Conservation (phyloP, 2,113 vertebrate species). For the Chaetura pelagica region DNA sequence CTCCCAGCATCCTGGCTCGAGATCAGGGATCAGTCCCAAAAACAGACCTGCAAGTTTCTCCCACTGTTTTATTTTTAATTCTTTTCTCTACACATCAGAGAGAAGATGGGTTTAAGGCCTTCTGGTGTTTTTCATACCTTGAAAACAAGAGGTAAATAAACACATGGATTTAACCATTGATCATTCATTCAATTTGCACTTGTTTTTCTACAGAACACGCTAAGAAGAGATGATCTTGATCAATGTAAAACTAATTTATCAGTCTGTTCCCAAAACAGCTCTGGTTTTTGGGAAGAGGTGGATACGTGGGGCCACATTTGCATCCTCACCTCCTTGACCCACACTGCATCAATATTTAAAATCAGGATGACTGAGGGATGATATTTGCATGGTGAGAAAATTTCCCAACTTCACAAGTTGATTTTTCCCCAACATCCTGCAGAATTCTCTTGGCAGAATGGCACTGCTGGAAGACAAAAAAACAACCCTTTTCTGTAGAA, state of each 20-base stretch:
- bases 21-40: rapidly evolving
- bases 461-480: neutral
- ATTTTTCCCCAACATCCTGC: conserved; percentile 21
- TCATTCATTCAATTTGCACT: neutral
- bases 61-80: rapidly evolving
- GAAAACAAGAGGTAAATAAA: neutral
- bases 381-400: neutral
- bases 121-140: neutral
- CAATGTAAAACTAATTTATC: neutral
- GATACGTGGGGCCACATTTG: neutral
- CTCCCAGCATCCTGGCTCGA: neutral
- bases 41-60: neutral
- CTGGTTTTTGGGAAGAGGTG: neutral
- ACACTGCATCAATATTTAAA: neutral
- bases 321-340: neutral
- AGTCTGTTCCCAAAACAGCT: neutral
- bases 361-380: rapidly evolving
- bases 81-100: neutral
- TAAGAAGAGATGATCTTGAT: neutral
- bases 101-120: neutral
- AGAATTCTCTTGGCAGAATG: neutral
- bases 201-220: neutral
- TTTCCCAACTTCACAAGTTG: neutral
- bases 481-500: neutral
- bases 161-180: neutral